Evolutionary conservation across 2,888 invertebrate genomes (phyloP).

Genomic region (Cryptophagus acutangulus): DNA sequence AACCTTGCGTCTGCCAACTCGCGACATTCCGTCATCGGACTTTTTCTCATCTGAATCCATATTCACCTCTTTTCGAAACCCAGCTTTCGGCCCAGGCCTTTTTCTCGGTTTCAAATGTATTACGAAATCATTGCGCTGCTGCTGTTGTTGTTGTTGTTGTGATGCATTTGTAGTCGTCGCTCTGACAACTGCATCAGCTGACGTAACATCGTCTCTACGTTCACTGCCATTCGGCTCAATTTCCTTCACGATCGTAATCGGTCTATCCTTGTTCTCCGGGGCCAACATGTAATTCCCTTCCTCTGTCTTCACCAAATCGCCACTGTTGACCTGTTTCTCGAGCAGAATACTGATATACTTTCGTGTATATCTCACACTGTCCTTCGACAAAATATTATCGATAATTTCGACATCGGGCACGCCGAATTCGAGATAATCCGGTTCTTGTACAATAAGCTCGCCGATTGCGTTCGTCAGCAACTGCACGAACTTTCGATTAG

Average conservation of each 20-base stretch:
- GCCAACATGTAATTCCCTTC: constrained; percentile 67
- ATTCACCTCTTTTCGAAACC: constrained; percentile 21
- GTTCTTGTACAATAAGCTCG: constrained; percentile 65
- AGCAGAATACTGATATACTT: constrained; percentile 62
- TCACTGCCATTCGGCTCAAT: not conserved
- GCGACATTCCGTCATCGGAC: constrained; percentile 37
- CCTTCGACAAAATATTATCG: constrained; percentile 60
- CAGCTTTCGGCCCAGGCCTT: constrained; percentile 27
- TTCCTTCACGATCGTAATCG: not conserved
- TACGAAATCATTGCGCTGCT: not conserved
- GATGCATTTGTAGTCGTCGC: not conserved
- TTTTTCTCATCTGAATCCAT: constrained; percentile 35
- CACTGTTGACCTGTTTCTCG: constrained; percentile 64
- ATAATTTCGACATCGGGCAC: constrained; percentile 66
- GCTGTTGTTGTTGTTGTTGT: not conserved
- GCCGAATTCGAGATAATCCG: constrained; percentile 66
- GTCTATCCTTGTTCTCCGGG: constrained; percentile 36
- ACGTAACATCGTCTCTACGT: not conserved
- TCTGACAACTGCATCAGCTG: too few relatives aligned
- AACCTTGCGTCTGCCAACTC: constrained; percentile 57
- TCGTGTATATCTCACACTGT: constrained; percentile 58
- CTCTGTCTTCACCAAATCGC: constrained; percentile 61
- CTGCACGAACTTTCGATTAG: constrained; percentile 36
- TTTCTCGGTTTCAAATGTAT: constrained; percentile 21
- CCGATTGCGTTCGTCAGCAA: constrained; percentile 66